These are phyloP conservation scores for Pungitius pungitius DNA, from an alignment of 2,113 vertebrate species.

Conservation along the genomic window DNA sequence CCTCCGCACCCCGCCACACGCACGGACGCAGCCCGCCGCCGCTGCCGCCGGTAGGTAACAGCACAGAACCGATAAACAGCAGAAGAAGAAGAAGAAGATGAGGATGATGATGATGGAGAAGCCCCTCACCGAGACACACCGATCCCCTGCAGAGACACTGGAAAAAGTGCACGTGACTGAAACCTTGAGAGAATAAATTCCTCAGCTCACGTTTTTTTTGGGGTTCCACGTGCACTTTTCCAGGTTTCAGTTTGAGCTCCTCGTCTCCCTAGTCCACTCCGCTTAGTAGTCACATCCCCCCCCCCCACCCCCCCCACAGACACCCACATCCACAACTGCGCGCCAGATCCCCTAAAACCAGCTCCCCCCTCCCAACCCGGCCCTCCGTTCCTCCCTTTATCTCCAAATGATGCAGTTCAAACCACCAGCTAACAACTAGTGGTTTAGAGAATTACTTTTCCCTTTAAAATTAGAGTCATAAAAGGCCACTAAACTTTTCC, in stretches of 20 bases:
- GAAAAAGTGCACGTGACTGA: constrained; percentile 15
- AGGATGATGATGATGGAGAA: no score
- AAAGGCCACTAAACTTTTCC: neutral
- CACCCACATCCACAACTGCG: neutral
- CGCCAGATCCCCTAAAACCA: constrained; percentile 1
- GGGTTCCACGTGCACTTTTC: constrained; percentile 27
- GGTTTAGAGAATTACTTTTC: no score
- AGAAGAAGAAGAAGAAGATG: constrained; percentile 28
- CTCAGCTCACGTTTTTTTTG: neutral
- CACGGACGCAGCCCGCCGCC: constrained; percentile 70
- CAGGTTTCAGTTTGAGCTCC: neutral
- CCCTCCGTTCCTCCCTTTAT: neutral
- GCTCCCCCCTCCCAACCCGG: neutral
- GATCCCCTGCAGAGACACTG: neutral
- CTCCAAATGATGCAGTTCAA: neutral
- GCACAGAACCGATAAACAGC: constrained; percentile 35
- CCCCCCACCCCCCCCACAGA: neutral
- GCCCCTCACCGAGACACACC: neutral
- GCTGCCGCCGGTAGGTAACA: constrained; percentile 82
- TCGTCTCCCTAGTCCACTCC: neutral
- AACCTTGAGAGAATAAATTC: neutral
- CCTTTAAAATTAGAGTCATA: neutral
- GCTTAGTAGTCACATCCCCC: neutral
- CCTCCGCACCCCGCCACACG: constrained; percentile 64
- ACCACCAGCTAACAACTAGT: no score